A percentile compares a stretch with the other conserved stretches of the same genome.
Conservation (phyloP, 2,113 vertebrate genomes). For the Heptranchias perlo region DNA sequence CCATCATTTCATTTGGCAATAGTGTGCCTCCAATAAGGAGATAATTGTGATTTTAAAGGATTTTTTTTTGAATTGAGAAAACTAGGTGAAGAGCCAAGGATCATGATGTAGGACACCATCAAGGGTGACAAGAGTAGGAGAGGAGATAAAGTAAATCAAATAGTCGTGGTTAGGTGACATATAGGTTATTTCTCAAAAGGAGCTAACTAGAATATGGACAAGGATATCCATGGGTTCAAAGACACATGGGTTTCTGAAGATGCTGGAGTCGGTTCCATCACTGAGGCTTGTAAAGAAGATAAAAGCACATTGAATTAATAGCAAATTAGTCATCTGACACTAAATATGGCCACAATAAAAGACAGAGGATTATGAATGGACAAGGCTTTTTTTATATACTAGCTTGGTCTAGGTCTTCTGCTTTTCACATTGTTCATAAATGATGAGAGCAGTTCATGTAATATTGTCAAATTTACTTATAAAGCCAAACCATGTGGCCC, state of each 20-base stretch:
- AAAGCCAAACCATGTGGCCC: background rate
- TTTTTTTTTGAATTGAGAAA: background rate
- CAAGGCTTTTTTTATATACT: background rate
- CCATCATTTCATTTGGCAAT: background rate
- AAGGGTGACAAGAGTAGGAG: background rate
- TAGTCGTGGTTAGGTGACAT: background rate
- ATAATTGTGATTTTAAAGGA: background rate
- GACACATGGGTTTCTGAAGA: background rate
- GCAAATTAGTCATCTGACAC: background rate
- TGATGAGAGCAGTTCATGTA: background rate
- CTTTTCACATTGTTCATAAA: background rate
- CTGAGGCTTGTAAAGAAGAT: slow-evolving; percentile 4
- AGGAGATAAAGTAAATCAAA: background rate
- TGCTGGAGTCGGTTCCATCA: background rate
- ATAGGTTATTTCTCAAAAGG: background rate
- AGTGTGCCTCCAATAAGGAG: background rate
- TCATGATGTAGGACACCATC: background rate
- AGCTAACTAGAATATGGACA: background rate
- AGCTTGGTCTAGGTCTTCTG: background rate
- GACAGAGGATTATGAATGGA: slow-evolving; percentile 3
- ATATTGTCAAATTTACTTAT: background rate
- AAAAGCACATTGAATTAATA: background rate
- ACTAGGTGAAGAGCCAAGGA: background rate
- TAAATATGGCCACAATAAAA: background rate
- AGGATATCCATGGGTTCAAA: background rate